Conservation (phyloP, 2,888 invertebrate species). For the Dusona sp. region DNA sequence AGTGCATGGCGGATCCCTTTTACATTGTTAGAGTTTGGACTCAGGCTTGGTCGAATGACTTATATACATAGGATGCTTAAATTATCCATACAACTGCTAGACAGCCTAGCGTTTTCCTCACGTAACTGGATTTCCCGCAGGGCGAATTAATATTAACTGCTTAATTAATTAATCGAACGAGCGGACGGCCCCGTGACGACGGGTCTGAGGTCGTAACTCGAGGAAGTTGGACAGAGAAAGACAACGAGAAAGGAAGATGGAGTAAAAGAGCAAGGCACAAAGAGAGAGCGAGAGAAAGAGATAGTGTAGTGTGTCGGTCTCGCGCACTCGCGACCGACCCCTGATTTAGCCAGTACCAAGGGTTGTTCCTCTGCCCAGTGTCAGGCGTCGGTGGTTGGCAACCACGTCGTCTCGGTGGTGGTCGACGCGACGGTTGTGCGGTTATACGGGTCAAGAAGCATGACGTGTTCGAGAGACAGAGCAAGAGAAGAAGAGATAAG, state of each 20-base stretch:
- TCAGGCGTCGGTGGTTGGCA: slow-evolving; percentile 62
- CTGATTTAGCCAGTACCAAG: slow-evolving; percentile 53
- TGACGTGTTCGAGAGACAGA: slow-evolving; percentile 59
- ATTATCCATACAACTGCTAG: slow-evolving; percentile 25
- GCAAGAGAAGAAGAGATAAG: slow-evolving; percentile 18
- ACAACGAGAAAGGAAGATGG: slow-evolving; percentile 9
- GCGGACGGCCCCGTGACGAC: slow-evolving; percentile 65
- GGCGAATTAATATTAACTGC: slow-evolving; percentile 74
- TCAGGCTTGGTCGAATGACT: background rate
- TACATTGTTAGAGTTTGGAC: slow-evolving; percentile 34
- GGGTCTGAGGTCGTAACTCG: slow-evolving; percentile 64
- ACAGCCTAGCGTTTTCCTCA: slow-evolving; percentile 59
- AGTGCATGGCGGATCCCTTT: slow-evolving; percentile 26
- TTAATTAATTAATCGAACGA: slow-evolving; percentile 74
- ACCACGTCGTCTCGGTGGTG: slow-evolving; percentile 51
- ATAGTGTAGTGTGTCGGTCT: slow-evolving; percentile 28
- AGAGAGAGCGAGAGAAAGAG: slow-evolving; percentile 10
- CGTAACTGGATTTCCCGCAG: slow-evolving; percentile 72
- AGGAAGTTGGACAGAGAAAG: slow-evolving; percentile 42
- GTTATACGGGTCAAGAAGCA: slow-evolving; percentile 62
- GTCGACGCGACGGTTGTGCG: slow-evolving; percentile 52
- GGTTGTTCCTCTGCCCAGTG: slow-evolving; percentile 47
- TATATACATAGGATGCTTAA: background rate
- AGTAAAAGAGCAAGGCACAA: slow-evolving; percentile 23
- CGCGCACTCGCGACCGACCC: slow-evolving; percentile 52